Base-by-base conservation (phyloP, 2,113 vertebrate species). In the Tragulus kanchil region DNA sequence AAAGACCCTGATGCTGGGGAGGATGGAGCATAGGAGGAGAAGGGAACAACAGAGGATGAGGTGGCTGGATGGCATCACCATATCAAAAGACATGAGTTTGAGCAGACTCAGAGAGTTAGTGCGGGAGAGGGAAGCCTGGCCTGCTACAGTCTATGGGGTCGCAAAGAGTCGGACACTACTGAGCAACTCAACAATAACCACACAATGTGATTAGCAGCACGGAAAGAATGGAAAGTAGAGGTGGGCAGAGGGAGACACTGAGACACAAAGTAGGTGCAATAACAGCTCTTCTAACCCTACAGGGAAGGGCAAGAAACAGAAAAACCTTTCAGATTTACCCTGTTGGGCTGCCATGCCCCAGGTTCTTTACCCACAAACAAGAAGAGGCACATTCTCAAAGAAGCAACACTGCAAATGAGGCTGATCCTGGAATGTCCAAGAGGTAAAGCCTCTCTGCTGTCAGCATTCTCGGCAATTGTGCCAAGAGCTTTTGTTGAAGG, bases 161-260 rank as follows among this genome's bases (percentile, higher is more conserved):
- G 36, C 69, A 73, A 73, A 45, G 69, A 25, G 11, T 45, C 21
- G 25, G 45, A 73, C 11, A 25, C 45, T 36, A 73, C 21, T 45
- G 42, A 73, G 25, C 0, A 5, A 45, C 36, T 73, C 23, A 69
- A 73, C 21, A 10, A 73, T 19, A 10, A 45, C 3, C 21, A 45
- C 0, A 16, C 36, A 36, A 36, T 83, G 6, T 23, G 9, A 59
- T 45, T 5, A 31, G 31, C 14, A 1, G 0, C 1, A 0, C 48
- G 9, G 7, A 52, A 50, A 28, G 0, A 36, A 31, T 1, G 9
- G n/a, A 71, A 71, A 15, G 31, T 0, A 62, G 75, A 89, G 12
- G 19, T 0, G 17, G n/a, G 19, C 12, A 62, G 17, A 59, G 31
- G 15, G 21, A 81, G 45, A 59, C 4, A 3, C 1, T 50, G 31